Evolutionary conservation across 2,113 vertebrate genomes (phyloP).

Genomic region (Phainopepla nitens): DNA sequence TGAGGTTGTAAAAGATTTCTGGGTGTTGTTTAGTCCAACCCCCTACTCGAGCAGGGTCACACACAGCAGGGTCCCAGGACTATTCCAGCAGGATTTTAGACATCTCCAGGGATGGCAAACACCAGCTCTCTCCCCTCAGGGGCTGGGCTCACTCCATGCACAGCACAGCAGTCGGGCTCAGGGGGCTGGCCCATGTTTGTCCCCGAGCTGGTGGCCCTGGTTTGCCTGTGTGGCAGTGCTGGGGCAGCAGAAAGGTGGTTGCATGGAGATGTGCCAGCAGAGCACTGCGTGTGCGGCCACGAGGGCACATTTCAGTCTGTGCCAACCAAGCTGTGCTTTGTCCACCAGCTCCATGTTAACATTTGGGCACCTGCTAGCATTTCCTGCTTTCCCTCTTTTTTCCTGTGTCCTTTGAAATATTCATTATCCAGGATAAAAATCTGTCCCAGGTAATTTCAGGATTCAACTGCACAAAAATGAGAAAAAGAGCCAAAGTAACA

Average conservation of each 20-base stretch:
- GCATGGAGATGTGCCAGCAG: neutral
- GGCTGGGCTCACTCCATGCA: neutral
- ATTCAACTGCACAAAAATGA: neutral
- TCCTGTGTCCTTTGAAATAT: neutral
- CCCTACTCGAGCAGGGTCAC: neutral
- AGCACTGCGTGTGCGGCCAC: fast-evolving
- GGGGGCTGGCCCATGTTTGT: neutral
- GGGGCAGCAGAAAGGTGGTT: neutral
- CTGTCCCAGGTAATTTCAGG: neutral
- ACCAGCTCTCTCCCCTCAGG: neutral
- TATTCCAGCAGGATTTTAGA: fast-evolving
- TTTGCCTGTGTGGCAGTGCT: fast-evolving
- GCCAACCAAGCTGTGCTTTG: neutral
- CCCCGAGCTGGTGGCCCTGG: neutral
- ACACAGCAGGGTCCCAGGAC: neutral
- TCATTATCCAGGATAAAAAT: neutral
- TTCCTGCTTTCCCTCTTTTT: neutral
- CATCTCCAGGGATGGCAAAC: neutral
- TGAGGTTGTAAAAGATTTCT: neutral
- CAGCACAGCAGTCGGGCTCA: fast-evolving
- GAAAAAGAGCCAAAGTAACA: neutral
- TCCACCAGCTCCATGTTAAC: neutral
- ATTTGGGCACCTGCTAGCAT: neutral
- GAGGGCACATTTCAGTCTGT: fast-evolving
- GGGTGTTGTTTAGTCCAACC: neutral